Base-by-base conservation (phyloP, 2,888 invertebrate species). In the Stegana nigrithorax region DNA sequence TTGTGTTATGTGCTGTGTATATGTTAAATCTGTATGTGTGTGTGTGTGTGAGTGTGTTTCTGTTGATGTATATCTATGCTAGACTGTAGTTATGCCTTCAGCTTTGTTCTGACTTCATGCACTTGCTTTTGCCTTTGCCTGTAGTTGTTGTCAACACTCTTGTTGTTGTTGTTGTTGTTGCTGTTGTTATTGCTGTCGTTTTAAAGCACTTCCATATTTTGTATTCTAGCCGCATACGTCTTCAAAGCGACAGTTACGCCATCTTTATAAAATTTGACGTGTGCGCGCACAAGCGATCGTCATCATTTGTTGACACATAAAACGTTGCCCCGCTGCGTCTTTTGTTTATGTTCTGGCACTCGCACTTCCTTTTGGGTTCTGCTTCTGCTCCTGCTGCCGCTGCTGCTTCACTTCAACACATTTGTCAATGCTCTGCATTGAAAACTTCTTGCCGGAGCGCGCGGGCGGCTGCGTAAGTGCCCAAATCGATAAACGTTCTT, bases 211-310 rank as follows among this genome's bases (percentile, higher is more conserved):
- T 32, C 66, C 73, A 70, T 67, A 80, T 78, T 78, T 78, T 67
- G 70, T 80, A 80, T 81, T 82, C 81, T 73, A 74, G 73, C 72
- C 77, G 75, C 75, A 76, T 71, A 79, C 73, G 72, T 73, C 72
- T 73, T 73, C 75, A 73, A 72, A 73, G 72, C 73, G 73, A 78
- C 83, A 75, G 78, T 72, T 73, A 73, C 73, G 80, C 73, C 74
- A 80, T 65, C 72, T 61, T 66, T 60, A 51, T 58, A 63, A 62
- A 56, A 32, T 68, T 65, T 29, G 23, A 29, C n/a, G 19, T 47
- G 19, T 39, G 21, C 7, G 29, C 53, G n/a, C 59, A 50, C 19
- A 68, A 73, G 65, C 71, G 75, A 75, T 75, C 75, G 78, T 60
- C 72, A 47, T 60, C 73, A 50, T 59, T 55, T 55, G 62, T 59